Conservation (phyloP, 2,888 invertebrate species). For the Oxycera nigricornis region DNA sequence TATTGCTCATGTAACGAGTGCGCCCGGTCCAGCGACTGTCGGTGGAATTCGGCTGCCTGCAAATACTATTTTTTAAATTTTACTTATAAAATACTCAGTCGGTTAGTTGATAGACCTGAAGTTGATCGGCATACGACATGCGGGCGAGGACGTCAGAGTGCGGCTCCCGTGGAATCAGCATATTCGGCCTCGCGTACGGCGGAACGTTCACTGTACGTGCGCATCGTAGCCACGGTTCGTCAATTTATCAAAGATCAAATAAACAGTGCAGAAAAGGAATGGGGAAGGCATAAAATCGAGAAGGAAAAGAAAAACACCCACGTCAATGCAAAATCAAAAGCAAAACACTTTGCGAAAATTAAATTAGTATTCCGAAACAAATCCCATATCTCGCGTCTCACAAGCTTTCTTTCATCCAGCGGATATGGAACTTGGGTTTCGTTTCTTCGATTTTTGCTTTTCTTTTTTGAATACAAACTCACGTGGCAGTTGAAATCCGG, state of each 20-base stretch:
- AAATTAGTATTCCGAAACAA: conserved; percentile 8
- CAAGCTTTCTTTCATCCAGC: background rate
- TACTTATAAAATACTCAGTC: conserved; percentile 30
- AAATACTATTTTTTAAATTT: conserved; percentile 61
- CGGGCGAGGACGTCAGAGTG: conserved; percentile 62
- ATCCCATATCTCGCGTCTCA: conserved; percentile 24
- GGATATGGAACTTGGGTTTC: conserved; percentile 30
- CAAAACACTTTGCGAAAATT: background rate
- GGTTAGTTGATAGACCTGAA: conserved; percentile 60
- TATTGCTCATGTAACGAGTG: conserved; percentile 60
- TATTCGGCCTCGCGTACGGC: conserved; percentile 63
- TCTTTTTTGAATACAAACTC: conserved; percentile 62
- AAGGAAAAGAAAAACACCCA: conserved; percentile 18
- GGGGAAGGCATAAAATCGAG: background rate
- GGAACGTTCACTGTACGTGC: conserved; percentile 60
- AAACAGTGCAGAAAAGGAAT: background rate
- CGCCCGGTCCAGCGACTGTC: conserved; percentile 57
- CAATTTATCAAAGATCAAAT: background rate
- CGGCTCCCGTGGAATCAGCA: conserved; percentile 63
- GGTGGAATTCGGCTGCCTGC: conserved; percentile 63
- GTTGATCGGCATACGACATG: conserved; percentile 63
- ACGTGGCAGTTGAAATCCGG: conserved; percentile 69
- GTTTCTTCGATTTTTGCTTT: background rate
- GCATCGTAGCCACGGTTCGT: background rate
- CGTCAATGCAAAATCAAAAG: conserved; percentile 22